phyloP scores from a whole-genome alignment of 1,140 invertebrate species.

The Berghia stephanieae region DNA sequence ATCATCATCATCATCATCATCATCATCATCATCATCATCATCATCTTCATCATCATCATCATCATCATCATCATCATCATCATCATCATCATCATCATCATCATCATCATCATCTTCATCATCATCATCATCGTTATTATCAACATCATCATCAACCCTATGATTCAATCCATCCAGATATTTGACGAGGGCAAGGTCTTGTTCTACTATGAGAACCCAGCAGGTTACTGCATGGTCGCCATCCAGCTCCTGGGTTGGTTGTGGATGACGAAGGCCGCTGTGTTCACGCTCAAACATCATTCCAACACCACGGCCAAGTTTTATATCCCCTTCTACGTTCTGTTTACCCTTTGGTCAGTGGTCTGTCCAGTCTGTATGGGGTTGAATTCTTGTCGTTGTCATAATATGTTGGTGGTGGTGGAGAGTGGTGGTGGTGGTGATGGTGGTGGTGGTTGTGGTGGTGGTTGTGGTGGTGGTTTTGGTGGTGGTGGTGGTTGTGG shows the following conservation, averaged over 20 bases:
- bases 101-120: neutral
- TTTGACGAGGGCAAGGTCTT: slow-evolving; percentile 90
- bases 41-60: slow-evolving; percentile 2
- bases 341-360: slow-evolving; percentile 56
- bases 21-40: too few species aligned
- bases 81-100: neutral
- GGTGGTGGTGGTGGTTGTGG: too few species aligned
- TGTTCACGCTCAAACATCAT: slow-evolving; percentile 84
- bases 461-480: too few species aligned
- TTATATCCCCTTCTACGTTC: slow-evolving; percentile 77
- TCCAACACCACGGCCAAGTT: slow-evolving; percentile 78
- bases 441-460: too few species aligned
- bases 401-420: too few species aligned
- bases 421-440: too few species aligned
- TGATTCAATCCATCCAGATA: slow-evolving; percentile 69
- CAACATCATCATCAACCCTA: neutral
- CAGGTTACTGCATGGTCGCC: slow-evolving; percentile 83
- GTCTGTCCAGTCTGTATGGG: too few species aligned
- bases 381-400: too few species aligned
- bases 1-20: slow-evolving; percentile 7
- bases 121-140: neutral
- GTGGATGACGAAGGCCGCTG: slow-evolving; percentile 82
- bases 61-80: slow-evolving; percentile 4
- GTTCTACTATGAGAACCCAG: slow-evolving; percentile 88
- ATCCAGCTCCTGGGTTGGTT: slow-evolving; percentile 82